Base-by-base conservation (phyloP, 2,888 invertebrate species). In the Schrankia costaestrigalis region DNA sequence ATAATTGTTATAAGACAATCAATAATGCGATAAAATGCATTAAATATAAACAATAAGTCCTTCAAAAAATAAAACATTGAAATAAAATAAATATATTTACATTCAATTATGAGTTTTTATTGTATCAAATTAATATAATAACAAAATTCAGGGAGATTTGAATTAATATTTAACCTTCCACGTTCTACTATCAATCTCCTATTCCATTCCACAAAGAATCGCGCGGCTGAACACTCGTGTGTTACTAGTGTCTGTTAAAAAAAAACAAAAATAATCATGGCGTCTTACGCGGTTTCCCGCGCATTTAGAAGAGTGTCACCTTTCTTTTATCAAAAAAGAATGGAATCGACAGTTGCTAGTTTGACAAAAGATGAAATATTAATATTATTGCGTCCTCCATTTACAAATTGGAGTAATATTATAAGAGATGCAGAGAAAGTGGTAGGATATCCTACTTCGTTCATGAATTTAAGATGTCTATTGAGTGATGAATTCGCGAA, bases 401-500 rank as follows among this genome's bases (percentile, higher is more conserved):
- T 81, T 31, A 78, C 83, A 0, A 86, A 83, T 53, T 86, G 89
- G 88, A 88, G 86, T 46, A 79, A 81, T 49, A 73, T 80, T 3
- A 80, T 86, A 27, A 65, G 82, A 31, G 88, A 88, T 26, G 89
- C 89, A 15, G 89, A 89, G 76, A 89, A 88, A 77, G 84, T 89
- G 0, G 83, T 88, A 26, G 86, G 89, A 28, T 82, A 90, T 78
- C 90, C 91, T 53, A 90, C 91, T 49, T 90, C 90, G 46, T 90
- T 89, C 60, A 89, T 89, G 87, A 89, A 89, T 69, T 66, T 90
- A 55, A 71, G 90, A 66, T 91, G 91, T 67, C 70, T 90, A 42
- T 66, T 90, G 58, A 90, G 90, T 67, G 90, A 91, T 63, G 90
- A 90, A 67, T 90, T 91, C 55, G 90, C 89, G 24, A 90, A 90